These are phyloP conservation scores for Tursiops truncatus DNA, from an alignment of 2,113 vertebrate species.

Conservation along the genomic window DNA sequence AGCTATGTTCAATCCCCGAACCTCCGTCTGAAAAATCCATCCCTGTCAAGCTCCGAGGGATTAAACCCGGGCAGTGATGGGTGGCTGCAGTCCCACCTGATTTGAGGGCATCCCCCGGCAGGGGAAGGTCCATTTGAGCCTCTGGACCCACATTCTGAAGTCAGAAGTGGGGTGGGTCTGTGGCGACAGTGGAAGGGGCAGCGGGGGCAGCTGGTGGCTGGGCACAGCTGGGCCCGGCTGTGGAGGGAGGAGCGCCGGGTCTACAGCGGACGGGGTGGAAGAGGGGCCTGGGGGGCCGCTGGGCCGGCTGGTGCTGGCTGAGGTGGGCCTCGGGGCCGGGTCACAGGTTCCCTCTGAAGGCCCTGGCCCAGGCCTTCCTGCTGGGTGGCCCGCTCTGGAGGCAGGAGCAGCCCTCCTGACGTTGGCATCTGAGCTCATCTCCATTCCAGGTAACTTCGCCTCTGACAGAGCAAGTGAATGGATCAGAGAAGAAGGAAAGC, in stretches of 20 bases:
- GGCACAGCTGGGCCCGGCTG: accelerated
- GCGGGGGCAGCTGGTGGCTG: accelerated
- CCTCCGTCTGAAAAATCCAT: neutral
- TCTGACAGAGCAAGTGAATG: neutral
- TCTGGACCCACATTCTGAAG: neutral
- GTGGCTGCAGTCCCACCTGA: neutral
- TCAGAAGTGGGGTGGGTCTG: neutral
- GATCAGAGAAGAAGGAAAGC: neutral
- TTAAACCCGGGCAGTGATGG: neutral
- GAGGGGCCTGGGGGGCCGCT: neutral
- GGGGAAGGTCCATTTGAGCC: neutral
- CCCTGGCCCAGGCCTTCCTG: neutral
- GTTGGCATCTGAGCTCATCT: neutral
- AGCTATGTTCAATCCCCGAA: neutral
- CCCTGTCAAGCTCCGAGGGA: neutral
- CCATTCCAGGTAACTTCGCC: neutral
- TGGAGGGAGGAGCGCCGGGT: neutral
- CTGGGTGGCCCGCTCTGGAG: neutral
- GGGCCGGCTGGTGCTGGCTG: neutral
- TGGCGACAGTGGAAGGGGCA: accelerated
- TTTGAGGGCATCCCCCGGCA: neutral
- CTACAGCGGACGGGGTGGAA: too few species aligned
- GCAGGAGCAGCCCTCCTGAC: too few species aligned
- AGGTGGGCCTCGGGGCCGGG: too few species aligned
- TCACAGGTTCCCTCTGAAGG: neutral